These are phyloP conservation scores for Mesaphorura yosii DNA, from an alignment of 1,140 invertebrate genomes.

Conservation along the genomic window DNA sequence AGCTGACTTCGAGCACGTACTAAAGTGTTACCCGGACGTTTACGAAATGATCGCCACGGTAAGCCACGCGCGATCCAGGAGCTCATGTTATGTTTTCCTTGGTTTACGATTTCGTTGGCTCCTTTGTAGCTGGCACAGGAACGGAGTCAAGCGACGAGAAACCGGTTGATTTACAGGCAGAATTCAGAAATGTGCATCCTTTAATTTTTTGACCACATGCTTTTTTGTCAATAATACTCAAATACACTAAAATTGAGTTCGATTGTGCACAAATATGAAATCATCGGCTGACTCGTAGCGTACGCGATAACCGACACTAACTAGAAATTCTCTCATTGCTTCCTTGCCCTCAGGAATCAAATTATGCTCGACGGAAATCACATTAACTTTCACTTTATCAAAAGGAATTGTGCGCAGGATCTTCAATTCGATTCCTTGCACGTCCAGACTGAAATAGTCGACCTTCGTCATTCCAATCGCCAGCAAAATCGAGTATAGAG, in stretches of 20 bases:
- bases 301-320: not conserved
- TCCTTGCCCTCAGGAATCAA: constrained; percentile 1
- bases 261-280: too few relatives aligned
- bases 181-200: too few relatives aligned
- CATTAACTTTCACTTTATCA: constrained; percentile 18
- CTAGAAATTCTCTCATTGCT: not conserved
- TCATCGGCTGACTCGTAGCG: too few relatives aligned
- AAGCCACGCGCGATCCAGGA: too few relatives aligned
- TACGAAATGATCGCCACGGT: not conserved
- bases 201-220: too few relatives aligned
- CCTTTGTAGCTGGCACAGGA: too few relatives aligned
- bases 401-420: constrained; percentile 26
- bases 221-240: too few relatives aligned
- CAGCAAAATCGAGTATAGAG: constrained; percentile 20
- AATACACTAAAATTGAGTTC: too few relatives aligned
- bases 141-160: too few relatives aligned
- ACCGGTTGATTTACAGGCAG: too few relatives aligned
- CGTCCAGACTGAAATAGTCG: constrained; percentile 24
- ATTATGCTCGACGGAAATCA: not conserved
- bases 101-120: too few relatives aligned
- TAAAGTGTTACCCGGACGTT: not conserved
- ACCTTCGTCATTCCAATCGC: constrained; percentile 8
- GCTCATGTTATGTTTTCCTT: too few relatives aligned
- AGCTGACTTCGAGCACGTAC: not conserved
- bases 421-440: constrained; percentile 23